phyloP scores from a whole-genome alignment of 2,888 invertebrate genomes.

The Aleiodes leptofemur region DNA sequence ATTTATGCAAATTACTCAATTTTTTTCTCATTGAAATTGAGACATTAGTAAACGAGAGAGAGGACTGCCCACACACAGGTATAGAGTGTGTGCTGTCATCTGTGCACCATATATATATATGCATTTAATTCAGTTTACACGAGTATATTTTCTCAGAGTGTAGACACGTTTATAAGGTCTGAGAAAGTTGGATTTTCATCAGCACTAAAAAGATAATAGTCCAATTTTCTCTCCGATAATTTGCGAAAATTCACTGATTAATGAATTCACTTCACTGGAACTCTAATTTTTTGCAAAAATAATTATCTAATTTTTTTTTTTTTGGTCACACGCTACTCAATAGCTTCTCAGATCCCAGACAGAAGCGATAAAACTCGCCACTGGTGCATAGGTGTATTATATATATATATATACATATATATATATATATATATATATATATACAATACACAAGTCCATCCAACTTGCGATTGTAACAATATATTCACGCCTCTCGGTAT shows the following conservation, averaged over 20 bases:
- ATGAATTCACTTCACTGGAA: no score
- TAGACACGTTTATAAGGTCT: constrained; percentile 2
- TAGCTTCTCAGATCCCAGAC: constrained; percentile 23
- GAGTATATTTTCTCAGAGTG: constrained; percentile 12
- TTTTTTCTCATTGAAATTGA: constrained; percentile 8
- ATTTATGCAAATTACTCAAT: no score
- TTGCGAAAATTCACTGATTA: no score
- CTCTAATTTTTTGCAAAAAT: neutral
- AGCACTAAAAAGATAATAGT: neutral
- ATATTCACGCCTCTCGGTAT: constrained; percentile 54
- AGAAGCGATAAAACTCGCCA: constrained; percentile 28
- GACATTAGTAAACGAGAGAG: constrained; percentile 6
- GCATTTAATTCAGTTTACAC: constrained; percentile 18
- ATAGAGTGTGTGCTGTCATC: constrained; percentile 13
- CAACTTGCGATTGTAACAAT: constrained; percentile 71
- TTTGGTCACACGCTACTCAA: constrained; percentile 46
- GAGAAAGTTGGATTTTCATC: constrained; percentile 7
- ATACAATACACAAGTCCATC: constrained; percentile 53
- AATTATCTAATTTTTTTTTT: constrained; percentile 1
- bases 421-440: neutral
- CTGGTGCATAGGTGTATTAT: constrained; percentile 18
- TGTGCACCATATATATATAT: neutral
- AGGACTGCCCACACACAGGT: constrained; percentile 7
- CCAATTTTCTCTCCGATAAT: no score
- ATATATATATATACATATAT: neutral